Percentiles rank a stretch among this genome's conserved stretches.
These are phyloP conservation scores for human DNA, from an alignment of 2,113 vertebrate species.

Conservation along the genomic window DNA sequence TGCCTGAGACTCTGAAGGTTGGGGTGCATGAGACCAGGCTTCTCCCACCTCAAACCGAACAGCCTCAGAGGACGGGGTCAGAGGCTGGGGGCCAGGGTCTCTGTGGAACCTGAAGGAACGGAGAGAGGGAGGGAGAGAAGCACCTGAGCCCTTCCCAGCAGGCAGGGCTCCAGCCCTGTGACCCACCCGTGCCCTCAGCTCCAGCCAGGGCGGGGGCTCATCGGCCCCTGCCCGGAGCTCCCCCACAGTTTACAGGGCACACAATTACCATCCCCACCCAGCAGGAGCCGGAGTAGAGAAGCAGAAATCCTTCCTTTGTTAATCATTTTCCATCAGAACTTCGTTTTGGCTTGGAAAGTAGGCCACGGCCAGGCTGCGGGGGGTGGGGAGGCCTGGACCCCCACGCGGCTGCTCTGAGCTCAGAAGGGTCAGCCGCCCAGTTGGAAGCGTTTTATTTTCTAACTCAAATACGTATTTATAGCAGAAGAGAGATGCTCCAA, in stretches of 20 bases:
- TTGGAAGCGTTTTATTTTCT: constrained; percentile 40
- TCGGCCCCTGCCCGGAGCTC: no score
- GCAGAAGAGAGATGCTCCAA: not conserved
- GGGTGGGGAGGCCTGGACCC: not conserved
- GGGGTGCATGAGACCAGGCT: not conserved
- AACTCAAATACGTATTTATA: constrained; percentile 70
- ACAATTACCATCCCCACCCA: not conserved
- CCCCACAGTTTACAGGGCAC: fast-evolving
- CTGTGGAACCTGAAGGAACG: not conserved
- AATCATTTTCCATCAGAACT: not conserved
- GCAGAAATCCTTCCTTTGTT: not conserved
- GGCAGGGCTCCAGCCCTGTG: not conserved
- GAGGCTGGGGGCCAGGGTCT: not conserved
- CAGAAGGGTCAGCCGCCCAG: not conserved
- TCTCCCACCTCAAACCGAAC: no score
- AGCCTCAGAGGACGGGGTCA: not conserved
- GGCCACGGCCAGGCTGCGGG: not conserved
- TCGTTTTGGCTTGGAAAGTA: not conserved
- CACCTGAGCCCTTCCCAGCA: not conserved
- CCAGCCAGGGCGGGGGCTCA: not conserved
- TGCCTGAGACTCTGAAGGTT: not conserved
- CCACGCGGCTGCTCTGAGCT: not conserved
- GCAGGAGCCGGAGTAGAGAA: not conserved
- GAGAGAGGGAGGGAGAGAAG: not conserved
- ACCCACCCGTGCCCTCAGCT: not conserved